A percentile compares a stretch with the other conserved stretches of the same genome.
These are phyloP conservation scores for Macrotis lagotis DNA, from an alignment of 2,113 vertebrate genomes.

Conservation along the genomic window DNA sequence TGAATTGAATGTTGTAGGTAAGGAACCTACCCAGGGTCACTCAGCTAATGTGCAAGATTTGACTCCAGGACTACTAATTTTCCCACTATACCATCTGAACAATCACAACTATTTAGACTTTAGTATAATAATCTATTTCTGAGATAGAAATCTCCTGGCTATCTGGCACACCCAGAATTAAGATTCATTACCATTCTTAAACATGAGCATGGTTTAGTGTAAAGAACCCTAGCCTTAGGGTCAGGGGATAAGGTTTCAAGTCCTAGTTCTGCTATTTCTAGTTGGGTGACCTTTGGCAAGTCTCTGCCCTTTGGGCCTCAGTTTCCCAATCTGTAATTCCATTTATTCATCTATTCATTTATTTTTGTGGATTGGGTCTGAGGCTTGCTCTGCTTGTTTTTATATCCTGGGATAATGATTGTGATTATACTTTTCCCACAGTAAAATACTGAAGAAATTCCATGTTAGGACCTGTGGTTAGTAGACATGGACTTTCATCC, in stretches of 20 bases:
- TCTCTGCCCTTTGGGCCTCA: background rate
- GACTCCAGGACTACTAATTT: background rate
- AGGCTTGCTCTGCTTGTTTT: background rate
- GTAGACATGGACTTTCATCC: background rate
- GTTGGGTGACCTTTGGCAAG: background rate
- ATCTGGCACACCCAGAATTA: background rate
- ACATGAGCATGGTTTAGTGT: background rate
- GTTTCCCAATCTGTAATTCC: background rate
- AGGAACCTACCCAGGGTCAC: background rate
- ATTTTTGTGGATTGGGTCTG: background rate
- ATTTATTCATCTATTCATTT: too few relatives aligned
- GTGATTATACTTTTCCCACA: background rate
- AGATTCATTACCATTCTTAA: background rate
- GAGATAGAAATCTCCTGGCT: background rate
- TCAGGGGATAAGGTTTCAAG: background rate
- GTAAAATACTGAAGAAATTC: background rate
- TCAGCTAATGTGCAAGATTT: background rate
- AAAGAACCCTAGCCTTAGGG: background rate
- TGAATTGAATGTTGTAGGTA: background rate
- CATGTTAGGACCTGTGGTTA: background rate
- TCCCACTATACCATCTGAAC: background rate
- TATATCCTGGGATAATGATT: background rate
- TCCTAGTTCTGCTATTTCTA: background rate
- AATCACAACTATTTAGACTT: background rate
- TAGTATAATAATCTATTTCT: background rate